Evolutionary conservation across 2,113 vertebrate species (phyloP).

Genomic region (Takifugu bimaculatus): DNA sequence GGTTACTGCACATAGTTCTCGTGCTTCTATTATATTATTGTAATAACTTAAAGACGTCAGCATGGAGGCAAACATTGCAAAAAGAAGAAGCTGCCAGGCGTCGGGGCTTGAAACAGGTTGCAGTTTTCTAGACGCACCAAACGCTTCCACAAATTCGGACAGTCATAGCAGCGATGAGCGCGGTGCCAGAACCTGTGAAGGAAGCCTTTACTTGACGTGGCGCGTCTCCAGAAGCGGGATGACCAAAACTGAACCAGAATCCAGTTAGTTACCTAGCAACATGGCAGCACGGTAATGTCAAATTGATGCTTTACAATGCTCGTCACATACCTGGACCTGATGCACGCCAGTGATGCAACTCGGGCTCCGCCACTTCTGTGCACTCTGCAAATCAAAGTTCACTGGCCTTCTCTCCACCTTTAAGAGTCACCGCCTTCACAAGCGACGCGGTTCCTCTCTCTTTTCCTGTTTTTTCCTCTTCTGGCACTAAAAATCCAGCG

Average conservation of each 20-base stretch:
- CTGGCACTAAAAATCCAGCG: constrained; percentile 24
- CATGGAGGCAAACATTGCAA: constrained; percentile 2
- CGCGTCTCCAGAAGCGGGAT: constrained; percentile 11
- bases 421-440: constrained; percentile 6
- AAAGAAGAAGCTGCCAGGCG: no score
- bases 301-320: constrained; percentile 49
- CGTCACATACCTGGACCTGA: constrained; percentile 65
- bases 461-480: background rate
- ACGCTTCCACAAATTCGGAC: no score
- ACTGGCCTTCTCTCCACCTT: constrained; percentile 15
- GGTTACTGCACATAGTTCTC: no score
- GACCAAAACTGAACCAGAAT: constrained; percentile 52
- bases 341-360: constrained; percentile 24
- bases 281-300: constrained; percentile 62
- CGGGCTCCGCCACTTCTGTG: constrained; percentile 10
- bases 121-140: background rate
- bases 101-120: background rate
- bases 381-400: constrained; percentile 42
- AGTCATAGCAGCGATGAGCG: no score
- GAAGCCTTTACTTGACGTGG: constrained; percentile 1
- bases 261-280: constrained; percentile 74
- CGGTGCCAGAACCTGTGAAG: background rate
- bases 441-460: no score
- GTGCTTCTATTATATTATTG: no score
- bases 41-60: no score